Evolutionary conservation across 2,888 invertebrate genomes (phyloP).

Genomic region (Sipha maydis): DNA sequence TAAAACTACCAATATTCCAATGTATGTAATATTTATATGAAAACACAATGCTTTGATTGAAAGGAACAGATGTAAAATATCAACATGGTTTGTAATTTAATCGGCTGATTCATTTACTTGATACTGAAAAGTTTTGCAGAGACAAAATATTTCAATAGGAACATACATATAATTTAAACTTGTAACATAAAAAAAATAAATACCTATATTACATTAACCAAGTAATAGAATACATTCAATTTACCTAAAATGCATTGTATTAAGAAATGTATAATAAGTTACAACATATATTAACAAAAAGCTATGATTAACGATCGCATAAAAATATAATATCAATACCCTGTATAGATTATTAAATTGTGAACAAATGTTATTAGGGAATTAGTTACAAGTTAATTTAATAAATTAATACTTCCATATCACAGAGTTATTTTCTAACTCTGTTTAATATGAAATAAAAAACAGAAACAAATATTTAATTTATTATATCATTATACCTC

Average conservation of each 20-base stretch:
- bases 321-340: slow-evolving; percentile 45
- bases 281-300: slow-evolving; percentile 19
- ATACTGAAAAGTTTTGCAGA: background rate
- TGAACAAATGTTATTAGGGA: slow-evolving; percentile 37
- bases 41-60: too few species aligned
- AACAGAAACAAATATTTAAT: slow-evolving; percentile 35
- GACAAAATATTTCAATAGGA: background rate
- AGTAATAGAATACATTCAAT: slow-evolving; percentile 14
- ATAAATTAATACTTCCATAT: slow-evolving; percentile 15
- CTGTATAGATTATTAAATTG: slow-evolving; percentile 53
- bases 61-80: background rate
- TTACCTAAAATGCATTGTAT: slow-evolving; percentile 15
- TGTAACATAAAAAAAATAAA: slow-evolving; percentile 7
- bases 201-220: slow-evolving; percentile 39
- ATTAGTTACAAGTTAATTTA: slow-evolving; percentile 3
- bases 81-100: background rate
- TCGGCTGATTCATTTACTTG: background rate
- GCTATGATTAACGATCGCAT: slow-evolving; percentile 3
- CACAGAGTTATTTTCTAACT: slow-evolving; percentile 12
- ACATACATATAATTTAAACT: too few species aligned
- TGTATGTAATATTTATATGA: too few species aligned
- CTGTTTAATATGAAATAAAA: background rate
- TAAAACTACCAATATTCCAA: too few species aligned
- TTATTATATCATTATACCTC: background rate
- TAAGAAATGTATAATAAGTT: slow-evolving; percentile 20